Evolutionary conservation across 2,888 invertebrate genomes (phyloP), one percentile per base, ranked within the genome.

Genomic region (Metacarcinus magister): DNA sequence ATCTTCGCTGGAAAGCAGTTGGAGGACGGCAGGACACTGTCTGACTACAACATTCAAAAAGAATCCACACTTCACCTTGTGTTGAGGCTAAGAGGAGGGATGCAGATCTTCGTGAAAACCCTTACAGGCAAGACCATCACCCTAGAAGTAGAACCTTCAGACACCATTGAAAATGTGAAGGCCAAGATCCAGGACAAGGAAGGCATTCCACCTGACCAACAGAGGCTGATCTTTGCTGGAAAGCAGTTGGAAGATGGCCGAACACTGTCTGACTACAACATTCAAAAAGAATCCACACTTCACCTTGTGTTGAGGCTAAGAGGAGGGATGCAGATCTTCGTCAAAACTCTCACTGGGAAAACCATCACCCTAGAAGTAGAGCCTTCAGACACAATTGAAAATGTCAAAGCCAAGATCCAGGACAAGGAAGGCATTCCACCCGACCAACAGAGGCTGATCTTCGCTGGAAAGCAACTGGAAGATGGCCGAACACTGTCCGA

Each of bases 161-260:
- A 95, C 91, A 91, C 95, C n/a, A 95, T 91, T 43, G 95, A 95
- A 5, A 91, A 91, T 91, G 95, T 95, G 23, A 95, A 95, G 39
- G 91, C 54, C 16, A 95, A 95, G 43, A 95, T 95, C 32, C 95
- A 90, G 60, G 91, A 95, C 28, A 95, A 95, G 67, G 95, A 95
- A 39, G 98, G 98, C 0, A 98, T 98, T 97, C 98, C 98, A 0
- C 98, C 98, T 96, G 98, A 98, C 97, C 98, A 98, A 97, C 98
- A 98, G 97, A 97, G 98, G 96, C 97, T 98, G 92, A 98, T 98
- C 97, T 98, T 98, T 97, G 98, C 98, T 97, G 98, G 98, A 32
- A 98, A 98, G 97, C 98, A 98, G 97, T 97, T 98, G 96, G 98
- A 98, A 97, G 98, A 98, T 97, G 98, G 98, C 2, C 97, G 98